Conservation (phyloP, 2,113 vertebrate genomes). For the Mus spicilegus region DNA sequence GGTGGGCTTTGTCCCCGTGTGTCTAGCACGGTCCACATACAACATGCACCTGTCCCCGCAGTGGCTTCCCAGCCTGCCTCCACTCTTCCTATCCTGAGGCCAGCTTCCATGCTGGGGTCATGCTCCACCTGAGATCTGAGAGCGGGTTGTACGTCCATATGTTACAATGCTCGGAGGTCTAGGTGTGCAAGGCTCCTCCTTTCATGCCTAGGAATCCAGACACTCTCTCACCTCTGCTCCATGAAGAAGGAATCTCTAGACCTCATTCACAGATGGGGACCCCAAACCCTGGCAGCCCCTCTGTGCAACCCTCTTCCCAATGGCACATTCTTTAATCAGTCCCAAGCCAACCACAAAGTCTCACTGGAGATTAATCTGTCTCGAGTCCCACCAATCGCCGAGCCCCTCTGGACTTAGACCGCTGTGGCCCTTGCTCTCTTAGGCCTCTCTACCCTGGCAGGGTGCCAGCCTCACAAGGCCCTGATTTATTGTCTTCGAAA, state of each 20-base stretch:
- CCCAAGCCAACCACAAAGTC: neutral
- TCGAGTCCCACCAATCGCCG: accelerated
- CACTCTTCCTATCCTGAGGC: accelerated
- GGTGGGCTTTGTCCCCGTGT: accelerated
- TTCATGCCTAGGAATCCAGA: neutral
- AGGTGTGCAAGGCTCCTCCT: neutral
- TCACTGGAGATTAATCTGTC: neutral
- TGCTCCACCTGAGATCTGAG: neutral
- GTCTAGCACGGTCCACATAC: too few species aligned
- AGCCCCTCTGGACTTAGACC: neutral
- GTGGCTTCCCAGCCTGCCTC: accelerated
- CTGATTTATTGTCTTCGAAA: constrained; percentile 62
- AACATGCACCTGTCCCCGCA: accelerated
- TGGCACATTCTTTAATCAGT: neutral
- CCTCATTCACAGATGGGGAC: accelerated
- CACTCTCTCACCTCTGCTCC: neutral
- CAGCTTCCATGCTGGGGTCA: neutral
- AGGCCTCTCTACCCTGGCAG: neutral
- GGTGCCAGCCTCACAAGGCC: neutral
- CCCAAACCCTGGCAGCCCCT: neutral
- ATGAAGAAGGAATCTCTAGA: accelerated
- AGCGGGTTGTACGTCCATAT: accelerated
- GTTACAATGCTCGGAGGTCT: accelerated
- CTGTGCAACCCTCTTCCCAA: accelerated
- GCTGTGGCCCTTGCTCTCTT: accelerated